Percentiles rank a stretch among this genome's conserved stretches.
Evolutionary conservation across 2,888 invertebrate genomes (phyloP).

Genomic region (Chironomus tentans): DNA sequence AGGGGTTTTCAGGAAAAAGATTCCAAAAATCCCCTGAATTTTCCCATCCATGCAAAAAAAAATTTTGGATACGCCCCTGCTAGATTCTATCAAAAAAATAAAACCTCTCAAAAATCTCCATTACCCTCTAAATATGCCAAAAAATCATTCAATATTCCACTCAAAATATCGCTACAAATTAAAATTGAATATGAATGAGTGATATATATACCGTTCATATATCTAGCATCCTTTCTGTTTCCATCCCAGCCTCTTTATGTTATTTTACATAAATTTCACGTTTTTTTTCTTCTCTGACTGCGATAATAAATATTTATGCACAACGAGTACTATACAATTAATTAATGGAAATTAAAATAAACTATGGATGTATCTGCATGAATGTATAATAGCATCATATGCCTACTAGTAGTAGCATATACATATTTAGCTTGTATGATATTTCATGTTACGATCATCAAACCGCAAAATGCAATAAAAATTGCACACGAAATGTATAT

Average conservation of each 20-base stretch:
- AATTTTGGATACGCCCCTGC: too few species aligned
- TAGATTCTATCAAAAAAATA: too few species aligned
- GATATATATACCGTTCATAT: background rate
- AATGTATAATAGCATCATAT: too few species aligned
- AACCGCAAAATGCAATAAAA: constrained; percentile 2
- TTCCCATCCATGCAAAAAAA: too few species aligned
- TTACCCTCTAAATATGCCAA: too few species aligned
- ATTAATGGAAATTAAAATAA: constrained; percentile 21
- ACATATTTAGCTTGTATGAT: background rate
- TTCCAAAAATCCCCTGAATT: too few species aligned
- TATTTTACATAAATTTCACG: too few species aligned
- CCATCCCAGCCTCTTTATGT: too few species aligned
- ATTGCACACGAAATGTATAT: background rate
- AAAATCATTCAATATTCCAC: too few species aligned
- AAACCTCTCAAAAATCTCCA: too few species aligned
- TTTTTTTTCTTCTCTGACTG: too few species aligned
- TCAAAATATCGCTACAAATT: background rate
- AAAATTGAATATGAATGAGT: background rate
- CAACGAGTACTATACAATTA: constrained; percentile 12
- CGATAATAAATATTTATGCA: constrained; percentile 23
- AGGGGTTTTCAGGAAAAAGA: too few species aligned
- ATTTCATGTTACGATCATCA: background rate
- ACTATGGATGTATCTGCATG: background rate
- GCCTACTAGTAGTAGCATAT: background rate
- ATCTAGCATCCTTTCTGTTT: background rate